These are phyloP conservation scores for Manis pentadactyla DNA, from an alignment of 2,797 vertebrate genomes.

Conservation along the genomic window DNA sequence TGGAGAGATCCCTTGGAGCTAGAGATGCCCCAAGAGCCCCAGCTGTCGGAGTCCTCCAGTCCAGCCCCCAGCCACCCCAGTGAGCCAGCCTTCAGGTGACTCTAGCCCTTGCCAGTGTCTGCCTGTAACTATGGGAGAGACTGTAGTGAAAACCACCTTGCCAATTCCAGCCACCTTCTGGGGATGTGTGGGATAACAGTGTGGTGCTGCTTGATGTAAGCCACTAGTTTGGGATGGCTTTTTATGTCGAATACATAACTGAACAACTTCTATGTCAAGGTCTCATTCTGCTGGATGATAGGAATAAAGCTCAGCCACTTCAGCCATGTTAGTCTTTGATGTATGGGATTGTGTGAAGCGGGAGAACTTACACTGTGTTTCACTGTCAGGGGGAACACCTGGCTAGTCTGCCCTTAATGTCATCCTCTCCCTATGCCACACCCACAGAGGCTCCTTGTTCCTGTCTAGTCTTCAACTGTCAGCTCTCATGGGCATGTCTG, in stretches of 20 bases:
- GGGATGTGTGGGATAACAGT: no score
- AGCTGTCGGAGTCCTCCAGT: neutral
- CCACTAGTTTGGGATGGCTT: neutral
- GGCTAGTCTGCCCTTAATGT: neutral
- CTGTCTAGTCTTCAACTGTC: neutral
- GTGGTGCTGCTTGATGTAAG: neutral
- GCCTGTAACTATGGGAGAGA: neutral
- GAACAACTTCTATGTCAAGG: neutral
- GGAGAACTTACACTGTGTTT: neutral
- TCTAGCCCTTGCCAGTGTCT: neutral
- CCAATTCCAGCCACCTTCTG: neutral
- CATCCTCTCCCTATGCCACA: no score
- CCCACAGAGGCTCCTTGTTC: neutral
- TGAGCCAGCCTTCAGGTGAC: neutral
- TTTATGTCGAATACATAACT: neutral
- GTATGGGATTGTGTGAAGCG: neutral
- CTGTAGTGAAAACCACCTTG: neutral
- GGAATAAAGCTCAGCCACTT: neutral
- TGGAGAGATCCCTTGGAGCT: accelerated
- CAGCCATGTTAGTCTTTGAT: neutral
- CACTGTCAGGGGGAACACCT: neutral
- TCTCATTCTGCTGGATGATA: neutral
- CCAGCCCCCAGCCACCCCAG: accelerated
- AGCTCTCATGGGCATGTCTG: neutral
- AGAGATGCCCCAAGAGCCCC: neutral